Evolutionary conservation across 2,797 vertebrate species (phyloP), one percentile per base, ranked within the genome.

Genomic region (Eutrigla gurnardus): DNA sequence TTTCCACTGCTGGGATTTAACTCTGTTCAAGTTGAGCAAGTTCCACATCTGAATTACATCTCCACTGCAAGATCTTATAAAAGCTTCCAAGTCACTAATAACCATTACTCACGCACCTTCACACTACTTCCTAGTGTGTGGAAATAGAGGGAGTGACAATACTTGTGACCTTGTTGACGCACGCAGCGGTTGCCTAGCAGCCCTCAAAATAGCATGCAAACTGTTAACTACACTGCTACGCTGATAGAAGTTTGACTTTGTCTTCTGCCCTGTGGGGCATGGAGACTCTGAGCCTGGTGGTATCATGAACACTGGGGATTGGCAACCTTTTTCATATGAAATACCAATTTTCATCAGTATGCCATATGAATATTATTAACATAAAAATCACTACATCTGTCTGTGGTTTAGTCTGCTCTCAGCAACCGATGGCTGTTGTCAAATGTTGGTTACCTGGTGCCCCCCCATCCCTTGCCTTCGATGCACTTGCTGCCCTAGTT

Each of bases 371-470:
- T 25, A 25, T 25, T 25, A 25, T 25, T 25, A 25, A 25, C 25
- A 25, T 25, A 25, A 25, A 25, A 25, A 2, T 25, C 25, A 25
- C 25, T 25, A 25, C 25, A 25, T 25, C 25, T 25, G 25, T 25
- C 25, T 25, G 25, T 25, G 25, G 25, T 25, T 25, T 1, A 14
- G 46, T 49, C 58, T 61, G 45, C 42, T 61, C 69, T 73, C 71
- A 57, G 55, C 13, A 68, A 74, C 60, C 10, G 12, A 49, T 77
- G 73, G 86, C 75, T 89, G 89, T 89, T 70, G 75, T 87, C 35
- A 86, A 89, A 92, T 92, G 85, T 93, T 90, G 90, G 85, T 92
- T 88, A 91, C 74, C 68, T 75, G 25, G 52, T 88, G 76, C 15
- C 50, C 32, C 62, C 53, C 58, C 67, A 53, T 43, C 72, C 63